These are phyloP conservation scores for Pogonomyrmex californicus DNA, from an alignment of 1,140 invertebrate species.

Conservation along the genomic window DNA sequence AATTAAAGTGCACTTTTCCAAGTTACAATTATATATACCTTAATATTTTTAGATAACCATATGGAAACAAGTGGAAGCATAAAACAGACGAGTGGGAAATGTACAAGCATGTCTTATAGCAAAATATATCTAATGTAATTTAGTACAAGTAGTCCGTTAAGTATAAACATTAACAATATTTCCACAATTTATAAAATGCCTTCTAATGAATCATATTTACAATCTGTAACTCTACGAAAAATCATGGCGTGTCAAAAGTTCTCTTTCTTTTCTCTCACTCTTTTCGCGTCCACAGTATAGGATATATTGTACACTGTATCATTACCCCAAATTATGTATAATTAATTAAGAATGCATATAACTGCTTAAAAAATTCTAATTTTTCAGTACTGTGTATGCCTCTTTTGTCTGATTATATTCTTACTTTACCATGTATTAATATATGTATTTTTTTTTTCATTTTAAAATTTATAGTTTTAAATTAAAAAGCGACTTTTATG, in stretches of 20 bases:
- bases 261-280: background rate
- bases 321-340: conserved; percentile 18
- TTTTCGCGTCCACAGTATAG: conserved; percentile 9
- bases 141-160: conserved; percentile 43
- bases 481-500: background rate
- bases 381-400: background rate
- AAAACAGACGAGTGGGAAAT: conserved; percentile 53
- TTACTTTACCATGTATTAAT: background rate
- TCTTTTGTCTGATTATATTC: background rate
- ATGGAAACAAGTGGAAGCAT: conserved; percentile 65
- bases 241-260: conserved; percentile 40
- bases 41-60: background rate
- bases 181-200: conserved; percentile 60
- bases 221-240: conserved; percentile 54
- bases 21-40: background rate
- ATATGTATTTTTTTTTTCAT: background rate
- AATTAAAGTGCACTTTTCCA: conserved; percentile 41
- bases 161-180: conserved; percentile 52
- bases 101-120: conserved; percentile 58
- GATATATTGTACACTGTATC: conserved; percentile 23
- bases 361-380: background rate
- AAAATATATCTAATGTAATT: conserved; percentile 57
- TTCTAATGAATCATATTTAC: conserved; percentile 69
- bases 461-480: background rate
- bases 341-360: conserved; percentile 16